Percentiles rank a stretch among this genome's conserved stretches.
Conservation (phyloP, 1,140 invertebrate species). For the Zaprionus nigranus region DNA sequence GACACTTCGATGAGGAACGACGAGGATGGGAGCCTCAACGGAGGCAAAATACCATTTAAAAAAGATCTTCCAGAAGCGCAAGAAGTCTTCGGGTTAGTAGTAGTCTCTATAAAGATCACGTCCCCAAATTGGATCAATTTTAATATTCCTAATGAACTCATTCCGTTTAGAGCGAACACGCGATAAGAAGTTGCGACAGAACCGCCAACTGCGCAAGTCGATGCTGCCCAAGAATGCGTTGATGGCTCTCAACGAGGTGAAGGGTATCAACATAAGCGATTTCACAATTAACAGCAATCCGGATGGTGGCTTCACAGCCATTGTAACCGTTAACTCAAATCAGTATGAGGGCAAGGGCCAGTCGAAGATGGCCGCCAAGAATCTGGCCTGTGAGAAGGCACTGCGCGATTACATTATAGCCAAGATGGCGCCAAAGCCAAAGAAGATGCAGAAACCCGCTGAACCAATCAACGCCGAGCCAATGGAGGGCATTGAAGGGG, state of each 20-base stretch:
- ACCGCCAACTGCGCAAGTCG: slow-evolving; percentile 88
- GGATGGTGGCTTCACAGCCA: slow-evolving; percentile 76
- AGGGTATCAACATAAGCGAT: slow-evolving; percentile 84
- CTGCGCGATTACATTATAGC: slow-evolving; percentile 89
- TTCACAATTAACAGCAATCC: slow-evolving; percentile 74
- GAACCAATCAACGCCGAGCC: slow-evolving; percentile 23
- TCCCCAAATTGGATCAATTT: not conserved
- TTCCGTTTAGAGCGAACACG: slow-evolving; percentile 67
- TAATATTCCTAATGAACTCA: not conserved
- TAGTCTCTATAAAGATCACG: not conserved
- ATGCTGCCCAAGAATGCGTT: slow-evolving; percentile 93
- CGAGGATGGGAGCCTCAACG: slow-evolving; percentile 30
- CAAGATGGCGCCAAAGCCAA: slow-evolving; percentile 86
- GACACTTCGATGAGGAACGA: not conserved
- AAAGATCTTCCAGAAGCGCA: slow-evolving; percentile 79
- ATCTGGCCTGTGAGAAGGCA: slow-evolving; percentile 90
- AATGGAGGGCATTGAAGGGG: slow-evolving; percentile 56
- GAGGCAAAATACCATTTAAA: slow-evolving; percentile 79
- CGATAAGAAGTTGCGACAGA: slow-evolving; percentile 88
- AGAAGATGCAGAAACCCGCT: slow-evolving; percentile 39
- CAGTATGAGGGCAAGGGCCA: slow-evolving; percentile 84
- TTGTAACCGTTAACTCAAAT: slow-evolving; percentile 74
- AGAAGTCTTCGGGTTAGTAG: slow-evolving; percentile 78
- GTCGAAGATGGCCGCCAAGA: slow-evolving; percentile 86
- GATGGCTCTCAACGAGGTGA: slow-evolving; percentile 94